Evolutionary conservation across 1,140 invertebrate genomes (phyloP), one percentile per base, ranked within the genome.

Genomic region (Drosophila paulistorum): DNA sequence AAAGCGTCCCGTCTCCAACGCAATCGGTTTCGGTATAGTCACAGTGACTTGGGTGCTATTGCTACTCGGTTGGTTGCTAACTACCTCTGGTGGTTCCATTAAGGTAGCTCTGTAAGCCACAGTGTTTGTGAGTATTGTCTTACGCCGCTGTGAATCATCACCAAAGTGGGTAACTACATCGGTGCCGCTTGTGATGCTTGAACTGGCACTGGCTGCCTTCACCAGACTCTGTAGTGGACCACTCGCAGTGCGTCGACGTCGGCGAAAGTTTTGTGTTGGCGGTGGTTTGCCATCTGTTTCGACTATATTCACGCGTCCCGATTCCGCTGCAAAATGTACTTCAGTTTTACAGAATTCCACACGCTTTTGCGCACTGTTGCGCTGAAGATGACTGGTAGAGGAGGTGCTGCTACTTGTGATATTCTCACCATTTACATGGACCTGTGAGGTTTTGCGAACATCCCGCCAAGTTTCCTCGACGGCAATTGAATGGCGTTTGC

Each of bases 281-380:
- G 96, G 96, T 57, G 96, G 96, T 90, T 97, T 97, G 58, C 95
- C 96, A 90, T 96, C 96, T 0, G 96, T 97, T 91, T 96, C 96
- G n/a, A 97, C 96, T 58, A 97, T 97, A 86, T 97, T 96, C 0
- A 97, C 95, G 77, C 95, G 95, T 0, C 96, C 96, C 1, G 96
- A 95, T 82, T 97, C 96, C n/a, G 95, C 95, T 0, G 96, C 95
- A 91, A 97, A 97, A 91, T 97, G 96, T 17, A 97, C 94, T 93
- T 97, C 96, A 0, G 96, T 97, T 93, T 97, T 97, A 87, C 96
- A 96, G 91, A 97, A 97, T 79, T 96, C 96, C 0, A 97, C 96
- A 92, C 94, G 96, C 91, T 97, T 97, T 13, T 93, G 83, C 10
- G 74, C 83, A 41, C 71, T 90, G 61, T 68, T 58, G 42, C 71